Evolutionary conservation across 2,888 invertebrate genomes (phyloP).

Genomic region (Crossocerus cetratus): DNA sequence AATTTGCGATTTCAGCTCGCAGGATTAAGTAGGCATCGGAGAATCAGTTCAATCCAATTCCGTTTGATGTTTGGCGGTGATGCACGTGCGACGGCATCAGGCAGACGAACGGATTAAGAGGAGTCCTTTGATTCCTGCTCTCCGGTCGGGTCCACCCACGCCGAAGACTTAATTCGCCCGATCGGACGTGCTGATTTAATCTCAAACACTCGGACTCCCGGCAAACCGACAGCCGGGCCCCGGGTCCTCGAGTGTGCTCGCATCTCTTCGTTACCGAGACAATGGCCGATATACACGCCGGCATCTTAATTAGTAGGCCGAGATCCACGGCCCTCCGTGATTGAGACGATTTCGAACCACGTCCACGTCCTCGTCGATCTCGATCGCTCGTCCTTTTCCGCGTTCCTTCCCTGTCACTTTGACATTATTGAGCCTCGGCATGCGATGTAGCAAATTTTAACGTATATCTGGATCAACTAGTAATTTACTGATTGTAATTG

Average conservation of each 20-base stretch:
- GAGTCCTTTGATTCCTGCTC: constrained; percentile 38
- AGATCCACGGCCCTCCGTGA: constrained; percentile 49
- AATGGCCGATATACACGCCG: constrained; percentile 66
- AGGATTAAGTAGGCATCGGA: no score
- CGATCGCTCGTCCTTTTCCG: constrained; percentile 13
- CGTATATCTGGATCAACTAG: no score
- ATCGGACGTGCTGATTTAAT: constrained; percentile 69
- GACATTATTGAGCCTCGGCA: background rate
- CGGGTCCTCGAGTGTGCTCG: constrained; percentile 43
- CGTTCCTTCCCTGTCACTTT: background rate
- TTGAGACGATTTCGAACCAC: constrained; percentile 33
- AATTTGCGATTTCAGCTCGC: no score
- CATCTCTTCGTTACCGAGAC: constrained; percentile 69
- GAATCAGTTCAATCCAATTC: constrained; percentile 14
- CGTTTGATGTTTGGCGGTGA: constrained; percentile 24
- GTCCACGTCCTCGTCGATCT: constrained; percentile 25
- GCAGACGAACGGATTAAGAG: constrained; percentile 23
- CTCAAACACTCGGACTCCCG: constrained; percentile 59
- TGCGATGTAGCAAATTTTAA: no score
- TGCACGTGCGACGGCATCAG: constrained; percentile 35
- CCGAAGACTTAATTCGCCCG: constrained; percentile 69
- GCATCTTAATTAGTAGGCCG: constrained; percentile 74
- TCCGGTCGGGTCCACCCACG: constrained; percentile 68
- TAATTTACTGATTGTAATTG: no score
- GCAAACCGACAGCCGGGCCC: constrained; percentile 17